Evolutionary conservation across 2,888 invertebrate genomes (phyloP).

Genomic region (Meliscaeva auricollis): DNA sequence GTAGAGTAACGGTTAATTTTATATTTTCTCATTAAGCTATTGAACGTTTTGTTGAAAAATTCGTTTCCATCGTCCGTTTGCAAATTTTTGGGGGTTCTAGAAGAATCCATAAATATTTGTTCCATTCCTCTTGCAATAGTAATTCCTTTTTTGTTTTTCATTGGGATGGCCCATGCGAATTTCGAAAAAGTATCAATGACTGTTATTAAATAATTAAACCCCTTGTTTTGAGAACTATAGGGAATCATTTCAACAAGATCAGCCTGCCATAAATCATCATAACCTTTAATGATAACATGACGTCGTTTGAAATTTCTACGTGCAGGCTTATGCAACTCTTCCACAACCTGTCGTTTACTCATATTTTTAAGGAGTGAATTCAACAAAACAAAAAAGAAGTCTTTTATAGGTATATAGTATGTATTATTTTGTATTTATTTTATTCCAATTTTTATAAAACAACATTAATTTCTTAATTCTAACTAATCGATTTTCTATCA

Average conservation of each 20-base stretch:
- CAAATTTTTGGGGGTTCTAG: background rate
- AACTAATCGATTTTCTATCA: background rate
- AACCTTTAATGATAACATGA: constrained; percentile 1
- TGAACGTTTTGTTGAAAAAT: background rate
- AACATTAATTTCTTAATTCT: constrained; percentile 4
- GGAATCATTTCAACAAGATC: constrained; percentile 8
- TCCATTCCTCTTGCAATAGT: background rate
- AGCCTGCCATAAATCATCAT: constrained; percentile 8
- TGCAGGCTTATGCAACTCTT: background rate
- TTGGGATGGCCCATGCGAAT: background rate
- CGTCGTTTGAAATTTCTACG: constrained; percentile 3
- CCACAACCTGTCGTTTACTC: constrained; percentile 1
- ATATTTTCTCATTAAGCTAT: background rate
- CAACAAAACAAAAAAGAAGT: background rate
- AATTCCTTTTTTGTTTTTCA: background rate
- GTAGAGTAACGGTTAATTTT: background rate
- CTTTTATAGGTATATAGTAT: background rate
- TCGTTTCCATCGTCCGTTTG: constrained; percentile 10
- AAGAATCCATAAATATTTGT: background rate
- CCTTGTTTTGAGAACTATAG: background rate
- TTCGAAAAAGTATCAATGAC: constrained; percentile 58
- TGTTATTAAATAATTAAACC: constrained; percentile 2
- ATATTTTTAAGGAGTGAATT: background rate
- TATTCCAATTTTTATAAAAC: background rate
- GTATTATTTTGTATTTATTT: background rate